Evolutionary conservation across 2,888 invertebrate species (phyloP).

Genomic region (Limnephilus marmoratus): DNA sequence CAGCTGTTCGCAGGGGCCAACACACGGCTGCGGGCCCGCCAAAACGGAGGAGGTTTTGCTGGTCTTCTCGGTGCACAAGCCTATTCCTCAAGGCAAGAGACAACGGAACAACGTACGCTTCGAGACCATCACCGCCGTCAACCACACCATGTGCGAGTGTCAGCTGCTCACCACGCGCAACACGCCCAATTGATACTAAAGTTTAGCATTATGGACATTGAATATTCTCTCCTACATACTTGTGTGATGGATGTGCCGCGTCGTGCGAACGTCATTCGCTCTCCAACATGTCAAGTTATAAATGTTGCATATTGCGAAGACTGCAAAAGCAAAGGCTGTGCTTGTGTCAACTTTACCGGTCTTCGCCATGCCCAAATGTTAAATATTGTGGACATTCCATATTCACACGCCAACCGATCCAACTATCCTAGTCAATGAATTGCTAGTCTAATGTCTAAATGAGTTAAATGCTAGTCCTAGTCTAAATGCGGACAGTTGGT

Average conservation of each 20-base stretch:
- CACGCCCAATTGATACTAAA: slow-evolving; percentile 37
- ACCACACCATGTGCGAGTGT: slow-evolving; percentile 50
- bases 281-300: too few species aligned
- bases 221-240: too few species aligned
- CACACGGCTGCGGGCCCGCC: slow-evolving; percentile 45
- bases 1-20: neutral
- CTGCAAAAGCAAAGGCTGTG: too few species aligned
- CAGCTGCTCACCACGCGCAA: slow-evolving; percentile 30
- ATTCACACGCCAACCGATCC: neutral
- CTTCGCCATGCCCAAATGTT: neutral
- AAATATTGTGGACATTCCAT: neutral
- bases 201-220: too few species aligned
- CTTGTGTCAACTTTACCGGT: neutral
- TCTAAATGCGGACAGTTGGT: neutral
- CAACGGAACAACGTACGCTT: neutral
- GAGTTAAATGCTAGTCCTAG: too few species aligned
- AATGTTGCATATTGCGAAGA: too few species aligned
- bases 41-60: slow-evolving; percentile 12
- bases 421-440: neutral
- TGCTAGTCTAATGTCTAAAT: too few species aligned
- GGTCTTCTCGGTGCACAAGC: slow-evolving; percentile 6
- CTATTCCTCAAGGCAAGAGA: neutral
- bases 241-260: neutral
- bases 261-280: neutral
- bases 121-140: neutral